Percentiles rank a stretch among this genome's conserved stretches.
These are phyloP conservation scores for Phasia obesa DNA, from an alignment of 2,888 invertebrate genomes.

Conservation along the genomic window DNA sequence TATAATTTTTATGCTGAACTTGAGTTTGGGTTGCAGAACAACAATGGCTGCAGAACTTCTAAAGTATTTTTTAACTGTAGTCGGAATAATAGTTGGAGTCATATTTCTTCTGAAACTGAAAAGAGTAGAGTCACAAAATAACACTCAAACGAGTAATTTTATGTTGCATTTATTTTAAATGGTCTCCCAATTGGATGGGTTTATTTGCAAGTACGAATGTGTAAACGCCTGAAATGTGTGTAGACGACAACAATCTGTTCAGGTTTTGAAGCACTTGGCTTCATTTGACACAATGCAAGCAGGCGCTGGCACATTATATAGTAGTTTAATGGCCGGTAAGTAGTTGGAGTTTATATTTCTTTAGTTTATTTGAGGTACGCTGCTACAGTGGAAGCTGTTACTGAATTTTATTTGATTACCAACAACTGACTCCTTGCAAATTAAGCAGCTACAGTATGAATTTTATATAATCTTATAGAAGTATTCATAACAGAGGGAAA, in stretches of 20 bases:
- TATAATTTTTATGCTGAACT: conserved; percentile 55
- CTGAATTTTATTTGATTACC: conserved; percentile 81
- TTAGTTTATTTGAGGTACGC: conserved; percentile 34
- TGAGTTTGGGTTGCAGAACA: conserved; percentile 47
- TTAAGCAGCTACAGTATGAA: conserved; percentile 24
- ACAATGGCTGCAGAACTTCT: conserved; percentile 4
- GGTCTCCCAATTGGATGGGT: conserved; percentile 39
- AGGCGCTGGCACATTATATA: conserved; percentile 33
- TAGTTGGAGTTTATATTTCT: conserved; percentile 23
- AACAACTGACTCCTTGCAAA: conserved; percentile 79
- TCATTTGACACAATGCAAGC: conserved; percentile 55
- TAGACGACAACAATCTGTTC: conserved; percentile 58
- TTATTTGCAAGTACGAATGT: conserved; percentile 11
- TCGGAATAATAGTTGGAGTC: conserved; percentile 31
- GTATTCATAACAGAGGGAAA: neutral
- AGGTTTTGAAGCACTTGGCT: conserved; percentile 58
- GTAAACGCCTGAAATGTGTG: conserved; percentile 29
- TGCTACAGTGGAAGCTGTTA: conserved; percentile 40
- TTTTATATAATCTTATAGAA: neutral
- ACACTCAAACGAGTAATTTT: conserved; percentile 59
- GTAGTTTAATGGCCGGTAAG: conserved; percentile 9
- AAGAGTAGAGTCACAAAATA: conserved; percentile 61
- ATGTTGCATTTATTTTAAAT: conserved; percentile 67
- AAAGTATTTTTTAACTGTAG: conserved; percentile 9
- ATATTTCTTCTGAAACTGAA: conserved; percentile 36